Evolutionary conservation across 2,888 invertebrate genomes (phyloP), one percentile per base, ranked within the genome.

Genomic region (Chelonus formosanus): DNA sequence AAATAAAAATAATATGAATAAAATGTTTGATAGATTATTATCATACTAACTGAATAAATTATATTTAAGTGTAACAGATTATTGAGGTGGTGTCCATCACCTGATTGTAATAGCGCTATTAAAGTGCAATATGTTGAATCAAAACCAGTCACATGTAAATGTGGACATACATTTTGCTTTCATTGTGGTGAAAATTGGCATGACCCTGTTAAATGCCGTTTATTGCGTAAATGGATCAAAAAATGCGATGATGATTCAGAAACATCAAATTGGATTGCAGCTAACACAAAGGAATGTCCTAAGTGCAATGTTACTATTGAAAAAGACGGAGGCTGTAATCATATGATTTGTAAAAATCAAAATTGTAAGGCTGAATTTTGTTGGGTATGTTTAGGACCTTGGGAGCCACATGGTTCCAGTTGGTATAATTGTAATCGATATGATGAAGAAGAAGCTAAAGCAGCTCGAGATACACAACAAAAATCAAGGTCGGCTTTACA

Each of bases 211-310:
- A 93, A 94, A 76, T 99, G 99, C 86, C 90, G 92, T 70, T 89
- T 97, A 84, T 89, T 99, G 31, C 91, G 91, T 80, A 94, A 94
- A 84, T 99, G 98, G 98, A 95, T 97, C 74, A 98, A 97, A 86
- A 98, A 99, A 86, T 98, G 98, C 86, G 97, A 97, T 84, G 98
- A 99, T 84, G 98, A 99, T 86, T 96, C 96, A 4, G 98, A 98
- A 86, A 98, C 98, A 63, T 96, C 97, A 7, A 98, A 98, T 84
- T 99, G 98, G 98, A 97, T 99, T 80, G 97, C 97, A 65, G 98
- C 98, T 36, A 98, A 99, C 86, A 99, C 98, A 63, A 98, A 99
- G 88, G 97, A 98, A 86, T 98, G 98, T 85, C 98, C 98, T 52
- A 95, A 95, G 84, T 99, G 98, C 86, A 96, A 96, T 85, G 97